Evolutionary conservation across 2,888 invertebrate species (phyloP).

Genomic region (Drosophila borealis): DNA sequence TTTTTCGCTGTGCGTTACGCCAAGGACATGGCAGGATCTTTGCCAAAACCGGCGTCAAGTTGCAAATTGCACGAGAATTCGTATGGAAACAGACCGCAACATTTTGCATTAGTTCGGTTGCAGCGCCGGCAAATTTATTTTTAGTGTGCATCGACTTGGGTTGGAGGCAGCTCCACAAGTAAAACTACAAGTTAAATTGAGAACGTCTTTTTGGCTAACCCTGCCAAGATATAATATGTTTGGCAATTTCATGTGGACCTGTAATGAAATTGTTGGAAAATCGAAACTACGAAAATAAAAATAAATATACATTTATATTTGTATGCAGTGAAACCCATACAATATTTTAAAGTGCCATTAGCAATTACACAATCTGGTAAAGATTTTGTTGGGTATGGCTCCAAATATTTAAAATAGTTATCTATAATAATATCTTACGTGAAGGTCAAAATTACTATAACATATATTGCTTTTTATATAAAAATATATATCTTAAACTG

Average conservation of each 20-base stretch:
- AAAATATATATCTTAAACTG: too few species aligned
- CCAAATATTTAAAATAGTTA: too few species aligned
- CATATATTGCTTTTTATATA: too few species aligned
- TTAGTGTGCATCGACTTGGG: slow-evolving; percentile 34
- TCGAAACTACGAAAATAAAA: neutral
- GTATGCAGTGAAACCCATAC: neutral
- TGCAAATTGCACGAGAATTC: slow-evolving; percentile 21
- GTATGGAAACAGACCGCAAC: slow-evolving; percentile 73
- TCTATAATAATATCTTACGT: too few species aligned
- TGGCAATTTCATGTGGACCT: slow-evolving; percentile 21
- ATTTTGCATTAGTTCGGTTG: slow-evolving; percentile 64
- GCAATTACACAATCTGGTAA: too few species aligned
- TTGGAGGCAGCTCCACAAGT: slow-evolving; percentile 4
- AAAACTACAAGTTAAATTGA: slow-evolving; percentile 34
- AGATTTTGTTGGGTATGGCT: too few species aligned
- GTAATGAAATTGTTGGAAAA: slow-evolving; percentile 12
- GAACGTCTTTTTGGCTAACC: slow-evolving; percentile 16
- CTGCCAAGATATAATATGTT: slow-evolving; percentile 52
- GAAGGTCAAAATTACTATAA: too few species aligned
- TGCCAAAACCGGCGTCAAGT: slow-evolving; percentile 57
- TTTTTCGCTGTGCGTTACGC: slow-evolving; percentile 25
- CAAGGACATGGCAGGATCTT: slow-evolving; percentile 58
- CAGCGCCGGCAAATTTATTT: slow-evolving; percentile 27
- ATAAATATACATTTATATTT: neutral
- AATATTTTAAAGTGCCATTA: too few species aligned